phyloP scores from a whole-genome alignment of 2,888 invertebrate genomes.

The Ectemnius cavifrons region DNA sequence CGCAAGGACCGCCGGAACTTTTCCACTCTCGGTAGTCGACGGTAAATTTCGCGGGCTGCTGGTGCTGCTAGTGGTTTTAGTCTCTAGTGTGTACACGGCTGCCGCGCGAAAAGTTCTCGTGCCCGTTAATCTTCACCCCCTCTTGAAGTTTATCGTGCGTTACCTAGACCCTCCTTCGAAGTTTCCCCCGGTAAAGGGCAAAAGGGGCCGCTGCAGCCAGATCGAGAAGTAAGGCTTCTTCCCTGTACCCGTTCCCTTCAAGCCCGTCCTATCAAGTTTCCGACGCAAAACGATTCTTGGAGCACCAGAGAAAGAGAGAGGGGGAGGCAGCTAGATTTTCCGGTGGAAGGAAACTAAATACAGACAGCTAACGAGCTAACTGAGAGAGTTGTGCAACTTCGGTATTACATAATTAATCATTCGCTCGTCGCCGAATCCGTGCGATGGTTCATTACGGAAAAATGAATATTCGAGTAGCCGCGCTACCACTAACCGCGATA shows the following conservation, averaged over 20 bases:
- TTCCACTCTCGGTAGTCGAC: slow-evolving; percentile 35
- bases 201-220: slow-evolving; percentile 25
- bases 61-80: background rate
- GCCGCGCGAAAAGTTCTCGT: slow-evolving; percentile 52
- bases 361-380: too few species aligned
- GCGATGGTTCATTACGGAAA: too few species aligned
- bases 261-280: slow-evolving; percentile 19
- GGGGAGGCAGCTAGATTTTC: background rate
- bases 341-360: too few species aligned
- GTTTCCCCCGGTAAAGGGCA: slow-evolving; percentile 36
- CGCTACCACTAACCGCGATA: too few species aligned
- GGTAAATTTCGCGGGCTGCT: slow-evolving; percentile 32
- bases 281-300: slow-evolving; percentile 27
- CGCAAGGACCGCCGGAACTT: slow-evolving; percentile 32
- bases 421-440: too few species aligned
- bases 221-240: slow-evolving; percentile 27
- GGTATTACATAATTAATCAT: too few species aligned
- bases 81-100: slow-evolving; percentile 40
- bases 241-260: slow-evolving; percentile 24
- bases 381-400: too few species aligned
- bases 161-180: slow-evolving; percentile 43
- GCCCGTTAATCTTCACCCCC: slow-evolving; percentile 59
- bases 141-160: slow-evolving; percentile 59
- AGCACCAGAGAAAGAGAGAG: too few species aligned
- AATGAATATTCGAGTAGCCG: too few species aligned